Evolutionary conservation across 2,888 invertebrate species (phyloP).

Genomic region (Blera fallax): DNA sequence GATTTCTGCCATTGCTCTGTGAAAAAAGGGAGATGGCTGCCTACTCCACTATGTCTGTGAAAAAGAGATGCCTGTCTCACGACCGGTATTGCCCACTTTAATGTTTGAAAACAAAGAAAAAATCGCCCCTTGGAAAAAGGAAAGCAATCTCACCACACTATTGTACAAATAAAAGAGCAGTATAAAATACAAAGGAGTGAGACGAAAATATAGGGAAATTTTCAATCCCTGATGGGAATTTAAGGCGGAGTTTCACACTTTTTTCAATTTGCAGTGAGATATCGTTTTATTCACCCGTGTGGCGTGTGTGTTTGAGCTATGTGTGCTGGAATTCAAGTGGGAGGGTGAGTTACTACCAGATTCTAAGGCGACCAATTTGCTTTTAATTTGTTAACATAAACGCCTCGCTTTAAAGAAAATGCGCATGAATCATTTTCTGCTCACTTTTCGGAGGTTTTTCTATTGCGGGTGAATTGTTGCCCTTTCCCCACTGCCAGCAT

Average conservation of each 20-base stretch:
- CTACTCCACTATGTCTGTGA: neutral
- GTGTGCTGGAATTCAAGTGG: conserved; percentile 15
- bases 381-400: conserved; percentile 81
- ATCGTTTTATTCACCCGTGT: conserved; percentile 75
- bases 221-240: conserved; percentile 62
- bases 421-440: conserved; percentile 75
- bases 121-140: neutral
- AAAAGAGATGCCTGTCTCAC: conserved; percentile 1
- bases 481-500: neutral
- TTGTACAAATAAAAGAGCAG: neutral
- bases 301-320: conserved; percentile 33
- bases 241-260: conserved; percentile 79
- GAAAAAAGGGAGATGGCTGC: conserved; percentile 14
- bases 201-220: conserved; percentile 67
- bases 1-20: conserved; percentile 63
- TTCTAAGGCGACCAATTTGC: conserved; percentile 78
- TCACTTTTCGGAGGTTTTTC: conserved; percentile 52
- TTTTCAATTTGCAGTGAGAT: conserved; percentile 80
- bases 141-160: neutral
- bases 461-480: conserved; percentile 22
- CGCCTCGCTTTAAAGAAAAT: conserved; percentile 77
- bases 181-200: neutral
- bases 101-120: neutral
- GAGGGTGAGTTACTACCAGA: conserved; percentile 63
- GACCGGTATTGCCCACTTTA: conserved; percentile 13